Conservation (phyloP, 2,888 invertebrate genomes). For the Eupsilia transversa region DNA sequence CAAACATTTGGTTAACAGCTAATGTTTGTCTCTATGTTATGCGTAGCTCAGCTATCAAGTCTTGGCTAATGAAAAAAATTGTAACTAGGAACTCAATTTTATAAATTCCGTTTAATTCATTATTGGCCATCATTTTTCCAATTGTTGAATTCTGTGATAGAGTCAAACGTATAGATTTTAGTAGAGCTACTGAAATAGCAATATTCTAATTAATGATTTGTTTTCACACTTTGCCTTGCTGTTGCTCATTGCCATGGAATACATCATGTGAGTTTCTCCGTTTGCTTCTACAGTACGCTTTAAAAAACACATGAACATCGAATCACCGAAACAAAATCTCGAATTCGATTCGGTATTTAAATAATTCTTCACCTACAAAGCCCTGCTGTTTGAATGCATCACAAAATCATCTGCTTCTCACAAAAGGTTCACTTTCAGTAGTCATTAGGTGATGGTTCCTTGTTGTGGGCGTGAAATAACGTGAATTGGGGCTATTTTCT, state of each 20-base stretch:
- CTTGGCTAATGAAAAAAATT: neutral
- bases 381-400: constrained; percentile 37
- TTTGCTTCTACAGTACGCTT: neutral
- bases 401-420: constrained; percentile 52
- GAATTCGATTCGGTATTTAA: constrained; percentile 55
- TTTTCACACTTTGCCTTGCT: neutral
- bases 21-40: neutral
- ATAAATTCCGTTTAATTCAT: neutral
- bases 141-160: neutral
- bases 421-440: constrained; percentile 63
- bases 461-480: constrained; percentile 79
- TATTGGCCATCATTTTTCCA: neutral
- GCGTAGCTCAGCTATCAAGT: too few species aligned
- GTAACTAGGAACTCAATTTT: neutral
- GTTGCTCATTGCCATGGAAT: neutral
- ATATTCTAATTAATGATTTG: neutral
- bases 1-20: neutral
- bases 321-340: constrained; percentile 12
- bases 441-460: constrained; percentile 55
- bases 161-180: neutral
- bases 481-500: constrained; percentile 72
- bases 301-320: constrained; percentile 8
- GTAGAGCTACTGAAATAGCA: neutral
- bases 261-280: neutral
- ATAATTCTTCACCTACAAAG: constrained; percentile 38